These are phyloP conservation scores for Alcedo quadribrachys DNA, from an alignment of 2,797 vertebrate species.

Conservation along the genomic window DNA sequence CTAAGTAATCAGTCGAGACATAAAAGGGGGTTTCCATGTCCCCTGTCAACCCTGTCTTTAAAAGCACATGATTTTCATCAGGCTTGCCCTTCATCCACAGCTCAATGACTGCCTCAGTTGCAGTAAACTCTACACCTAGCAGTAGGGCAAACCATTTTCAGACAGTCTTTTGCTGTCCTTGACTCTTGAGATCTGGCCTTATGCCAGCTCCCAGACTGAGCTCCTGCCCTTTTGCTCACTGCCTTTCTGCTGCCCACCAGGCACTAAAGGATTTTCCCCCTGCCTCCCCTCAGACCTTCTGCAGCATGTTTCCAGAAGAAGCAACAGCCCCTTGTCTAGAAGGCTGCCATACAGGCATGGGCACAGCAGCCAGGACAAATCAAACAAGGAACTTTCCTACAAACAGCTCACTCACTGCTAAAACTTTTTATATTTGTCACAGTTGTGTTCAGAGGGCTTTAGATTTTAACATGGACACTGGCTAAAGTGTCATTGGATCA, in stretches of 20 bases:
- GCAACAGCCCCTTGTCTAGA: neutral
- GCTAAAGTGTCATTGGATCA: neutral
- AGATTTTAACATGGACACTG: neutral
- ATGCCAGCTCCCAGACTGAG: neutral
- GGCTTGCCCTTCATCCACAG: neutral
- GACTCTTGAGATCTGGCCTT: neutral
- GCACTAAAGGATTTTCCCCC: neutral
- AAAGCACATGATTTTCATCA: neutral
- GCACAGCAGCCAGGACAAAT: neutral
- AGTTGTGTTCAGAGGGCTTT: neutral
- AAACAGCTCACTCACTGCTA: accelerated
- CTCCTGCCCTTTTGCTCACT: neutral
- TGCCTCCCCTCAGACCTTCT: neutral
- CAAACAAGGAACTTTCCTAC: accelerated
- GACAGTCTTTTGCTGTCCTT: neutral
- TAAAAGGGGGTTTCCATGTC: neutral
- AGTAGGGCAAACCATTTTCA: neutral
- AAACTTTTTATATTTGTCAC: neutral
- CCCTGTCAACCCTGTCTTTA: neutral
- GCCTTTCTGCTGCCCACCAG: neutral
- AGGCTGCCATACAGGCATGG: neutral
- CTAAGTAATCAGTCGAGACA: neutral
- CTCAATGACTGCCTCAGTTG: neutral
- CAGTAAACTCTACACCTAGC: neutral
- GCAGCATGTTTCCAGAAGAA: neutral